Percentiles rank a stretch among this genome's conserved stretches.
These are phyloP conservation scores for Leucosticte australis DNA, from an alignment of 2,113 vertebrate genomes.

Conservation along the genomic window DNA sequence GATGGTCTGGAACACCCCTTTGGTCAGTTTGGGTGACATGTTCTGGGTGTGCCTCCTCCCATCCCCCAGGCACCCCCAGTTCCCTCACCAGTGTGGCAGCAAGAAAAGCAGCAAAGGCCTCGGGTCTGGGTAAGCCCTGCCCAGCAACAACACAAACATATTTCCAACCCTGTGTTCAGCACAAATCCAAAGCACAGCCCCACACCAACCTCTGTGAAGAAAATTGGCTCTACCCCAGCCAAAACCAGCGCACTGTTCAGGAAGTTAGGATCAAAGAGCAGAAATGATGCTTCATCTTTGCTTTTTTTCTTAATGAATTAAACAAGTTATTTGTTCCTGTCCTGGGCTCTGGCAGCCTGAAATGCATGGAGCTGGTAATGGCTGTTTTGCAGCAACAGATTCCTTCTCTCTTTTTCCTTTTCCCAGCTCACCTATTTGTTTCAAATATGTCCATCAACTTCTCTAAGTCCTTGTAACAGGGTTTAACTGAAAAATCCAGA, in stretches of 20 bases:
- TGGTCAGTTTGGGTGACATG: background rate
- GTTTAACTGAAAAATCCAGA: background rate
- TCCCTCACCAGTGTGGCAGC: background rate
- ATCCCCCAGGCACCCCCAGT: rapidly evolving
- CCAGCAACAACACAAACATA: background rate
- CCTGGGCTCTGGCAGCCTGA: background rate
- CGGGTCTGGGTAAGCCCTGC: background rate
- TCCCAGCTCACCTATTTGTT: background rate
- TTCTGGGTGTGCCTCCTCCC: background rate
- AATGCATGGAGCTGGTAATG: background rate
- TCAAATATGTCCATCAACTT: background rate
- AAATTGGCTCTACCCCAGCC: background rate
- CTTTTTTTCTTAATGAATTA: background rate
- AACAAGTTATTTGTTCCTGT: background rate
- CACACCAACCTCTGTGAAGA: background rate
- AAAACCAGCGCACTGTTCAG: background rate
- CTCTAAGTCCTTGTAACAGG: background rate
- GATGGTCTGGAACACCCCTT: background rate
- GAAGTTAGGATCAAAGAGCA: background rate
- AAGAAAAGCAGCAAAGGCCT: background rate
- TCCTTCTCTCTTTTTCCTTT: background rate
- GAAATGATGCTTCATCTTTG: background rate
- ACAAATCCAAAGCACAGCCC: background rate
- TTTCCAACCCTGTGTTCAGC: background rate
- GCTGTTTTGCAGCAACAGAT: background rate